phyloP scores from a whole-genome alignment of 2,888 invertebrate genomes.

The Thalpophila matura region DNA sequence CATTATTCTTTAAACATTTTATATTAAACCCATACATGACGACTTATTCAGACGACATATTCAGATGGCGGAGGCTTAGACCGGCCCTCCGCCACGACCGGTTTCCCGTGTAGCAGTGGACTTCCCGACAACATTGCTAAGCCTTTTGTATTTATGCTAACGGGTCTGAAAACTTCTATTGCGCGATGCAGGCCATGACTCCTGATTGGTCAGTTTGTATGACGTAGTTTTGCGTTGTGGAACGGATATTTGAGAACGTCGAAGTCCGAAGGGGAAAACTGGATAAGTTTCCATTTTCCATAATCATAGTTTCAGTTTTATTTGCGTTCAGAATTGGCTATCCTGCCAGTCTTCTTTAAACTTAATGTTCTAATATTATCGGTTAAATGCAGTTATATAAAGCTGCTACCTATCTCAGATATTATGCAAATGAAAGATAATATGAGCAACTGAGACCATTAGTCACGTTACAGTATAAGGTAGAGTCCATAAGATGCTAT shows the following conservation, averaged over 20 bases:
- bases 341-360: not conserved
- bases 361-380: not conserved
- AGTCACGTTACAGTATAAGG: not conserved
- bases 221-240: constrained; percentile 48
- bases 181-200: constrained; percentile 69
- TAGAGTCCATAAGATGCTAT: not conserved
- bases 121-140: constrained; percentile 63
- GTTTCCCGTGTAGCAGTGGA: constrained; percentile 79
- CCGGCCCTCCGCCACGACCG: constrained; percentile 76
- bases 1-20: constrained; percentile 73
- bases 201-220: constrained; percentile 47
- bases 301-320: not conserved
- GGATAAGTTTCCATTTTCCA: constrained; percentile 31
- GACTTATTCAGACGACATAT: constrained; percentile 73
- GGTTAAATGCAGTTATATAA: not conserved
- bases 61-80: constrained; percentile 71
- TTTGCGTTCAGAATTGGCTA: not conserved
- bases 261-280: constrained; percentile 21
- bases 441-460: not conserved
- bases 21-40: constrained; percentile 76
- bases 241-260: constrained; percentile 9
- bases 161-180: constrained; percentile 67
- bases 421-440: not conserved
- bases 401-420: not conserved
- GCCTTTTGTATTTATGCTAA: constrained; percentile 67